These are phyloP conservation scores for Carcharodon carcharias DNA, from an alignment of 2,797 vertebrate species.

Conservation along the genomic window DNA sequence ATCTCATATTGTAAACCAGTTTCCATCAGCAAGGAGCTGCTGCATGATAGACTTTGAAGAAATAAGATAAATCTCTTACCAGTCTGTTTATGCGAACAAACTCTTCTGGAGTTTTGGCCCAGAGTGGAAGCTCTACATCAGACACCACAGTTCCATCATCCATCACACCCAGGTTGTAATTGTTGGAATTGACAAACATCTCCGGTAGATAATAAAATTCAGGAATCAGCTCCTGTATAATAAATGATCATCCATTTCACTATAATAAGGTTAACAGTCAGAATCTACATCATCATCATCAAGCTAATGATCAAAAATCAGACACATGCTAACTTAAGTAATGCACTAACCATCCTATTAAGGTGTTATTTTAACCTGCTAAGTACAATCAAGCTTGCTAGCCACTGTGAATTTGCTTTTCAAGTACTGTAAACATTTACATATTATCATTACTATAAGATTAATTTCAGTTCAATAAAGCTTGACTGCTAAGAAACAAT, in stretches of 20 bases:
- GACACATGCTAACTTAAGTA: not conserved
- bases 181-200: constrained; percentile 96
- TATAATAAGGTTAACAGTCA: not conserved
- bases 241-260: not conserved
- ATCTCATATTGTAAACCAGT: not conserved
- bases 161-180: constrained; percentile 95
- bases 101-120: constrained; percentile 95
- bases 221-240: constrained; percentile 84
- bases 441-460: not conserved
- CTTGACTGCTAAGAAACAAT: not conserved
- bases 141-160: constrained; percentile 88
- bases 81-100: constrained; percentile 91
- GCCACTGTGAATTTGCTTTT: not conserved
- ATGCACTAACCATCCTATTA: not conserved
- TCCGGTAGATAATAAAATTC: constrained; percentile 98
- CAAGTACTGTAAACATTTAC: not conserved
- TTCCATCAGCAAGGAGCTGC: not conserved
- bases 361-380: not conserved
- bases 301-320: not conserved
- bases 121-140: constrained; percentile 92
- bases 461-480: not conserved
- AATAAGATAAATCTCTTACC: constrained; percentile 63
- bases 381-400: not conserved
- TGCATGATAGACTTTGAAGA: not conserved
- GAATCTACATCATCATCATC: not conserved